Evolutionary conservation across 1,140 invertebrate species (phyloP).

Genomic region (Procambarus virginalis): DNA sequence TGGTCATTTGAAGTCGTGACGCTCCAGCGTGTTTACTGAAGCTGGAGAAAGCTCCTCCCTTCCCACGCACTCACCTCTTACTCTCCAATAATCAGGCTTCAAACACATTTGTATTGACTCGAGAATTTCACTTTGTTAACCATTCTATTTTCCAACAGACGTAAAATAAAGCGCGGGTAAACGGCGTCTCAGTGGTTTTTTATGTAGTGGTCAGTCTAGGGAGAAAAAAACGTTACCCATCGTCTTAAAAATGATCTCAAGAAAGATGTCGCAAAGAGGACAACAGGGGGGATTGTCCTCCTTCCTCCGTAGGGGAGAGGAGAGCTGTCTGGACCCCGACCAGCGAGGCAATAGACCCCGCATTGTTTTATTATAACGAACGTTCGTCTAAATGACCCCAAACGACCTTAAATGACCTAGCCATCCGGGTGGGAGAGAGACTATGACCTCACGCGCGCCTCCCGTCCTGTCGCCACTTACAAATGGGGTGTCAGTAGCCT

Average conservation of each 20-base stretch:
- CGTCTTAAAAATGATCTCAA: too few species aligned
- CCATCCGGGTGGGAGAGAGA: constrained; percentile 48
- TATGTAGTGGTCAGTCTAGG: too few species aligned
- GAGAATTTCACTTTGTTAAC: background rate
- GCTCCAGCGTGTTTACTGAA: constrained; percentile 36
- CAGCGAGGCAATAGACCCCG: constrained; percentile 21
- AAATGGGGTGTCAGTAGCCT: constrained; percentile 68
- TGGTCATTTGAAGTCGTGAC: constrained; percentile 40
- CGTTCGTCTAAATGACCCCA: constrained; percentile 48
- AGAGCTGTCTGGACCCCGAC: background rate
- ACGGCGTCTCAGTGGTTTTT: too few species aligned
- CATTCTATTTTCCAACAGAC: background rate
- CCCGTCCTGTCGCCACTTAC: constrained; percentile 64
- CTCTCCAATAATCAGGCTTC: constrained; percentile 45
- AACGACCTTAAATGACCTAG: constrained; percentile 62
- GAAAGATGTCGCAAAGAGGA: too few species aligned
- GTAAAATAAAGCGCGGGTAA: too few species aligned
- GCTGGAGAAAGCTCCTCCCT: constrained; percentile 21
- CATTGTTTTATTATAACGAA: constrained; percentile 49
- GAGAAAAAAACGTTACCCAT: too few species aligned
- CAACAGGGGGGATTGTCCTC: too few species aligned
- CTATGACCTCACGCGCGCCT: constrained; percentile 50
- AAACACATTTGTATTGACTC: constrained; percentile 30
- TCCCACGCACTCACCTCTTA: constrained; percentile 24
- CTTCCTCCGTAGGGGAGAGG: too few species aligned